A percentile compares a stretch with the other conserved stretches of the same genome.
phyloP scores from a whole-genome alignment of 2,113 vertebrate genomes.

The Stomatorhinus ivindoensis region DNA sequence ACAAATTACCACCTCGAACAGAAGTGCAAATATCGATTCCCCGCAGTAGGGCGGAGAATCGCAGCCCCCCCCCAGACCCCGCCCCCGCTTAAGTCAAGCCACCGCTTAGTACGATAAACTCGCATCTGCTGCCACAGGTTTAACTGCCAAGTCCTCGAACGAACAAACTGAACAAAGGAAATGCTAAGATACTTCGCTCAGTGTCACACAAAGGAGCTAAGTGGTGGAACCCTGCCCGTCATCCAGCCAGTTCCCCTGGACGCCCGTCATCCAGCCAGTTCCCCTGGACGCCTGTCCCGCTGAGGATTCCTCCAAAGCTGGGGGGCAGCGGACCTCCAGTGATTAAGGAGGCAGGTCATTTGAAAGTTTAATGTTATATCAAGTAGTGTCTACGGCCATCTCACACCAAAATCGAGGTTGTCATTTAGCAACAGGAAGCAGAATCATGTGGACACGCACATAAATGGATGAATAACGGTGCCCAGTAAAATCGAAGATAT shows the following conservation, averaged over 20 bases:
- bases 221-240: background rate
- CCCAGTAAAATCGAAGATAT: background rate
- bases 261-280: background rate
- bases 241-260: no score
- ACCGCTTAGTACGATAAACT: background rate
- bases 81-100: background rate
- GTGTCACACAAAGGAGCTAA: background rate
- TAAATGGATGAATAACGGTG: background rate
- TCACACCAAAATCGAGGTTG: background rate
- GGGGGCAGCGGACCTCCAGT: background rate
- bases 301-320: background rate
- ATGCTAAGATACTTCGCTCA: background rate
- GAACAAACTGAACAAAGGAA: background rate
- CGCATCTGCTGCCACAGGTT: no score
- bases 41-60: background rate
- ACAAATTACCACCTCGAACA: slow-evolving; percentile 5
- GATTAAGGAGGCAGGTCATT: background rate
- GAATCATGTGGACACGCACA: background rate
- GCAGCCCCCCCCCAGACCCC: background rate
- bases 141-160: background rate
- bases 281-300: background rate
- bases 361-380: background rate
- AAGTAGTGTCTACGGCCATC: background rate
- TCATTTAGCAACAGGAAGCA: background rate
- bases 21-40: background rate